Base-by-base conservation (phyloP, 1,140 invertebrate genomes). In the Diabrotica undecimpunctata region DNA sequence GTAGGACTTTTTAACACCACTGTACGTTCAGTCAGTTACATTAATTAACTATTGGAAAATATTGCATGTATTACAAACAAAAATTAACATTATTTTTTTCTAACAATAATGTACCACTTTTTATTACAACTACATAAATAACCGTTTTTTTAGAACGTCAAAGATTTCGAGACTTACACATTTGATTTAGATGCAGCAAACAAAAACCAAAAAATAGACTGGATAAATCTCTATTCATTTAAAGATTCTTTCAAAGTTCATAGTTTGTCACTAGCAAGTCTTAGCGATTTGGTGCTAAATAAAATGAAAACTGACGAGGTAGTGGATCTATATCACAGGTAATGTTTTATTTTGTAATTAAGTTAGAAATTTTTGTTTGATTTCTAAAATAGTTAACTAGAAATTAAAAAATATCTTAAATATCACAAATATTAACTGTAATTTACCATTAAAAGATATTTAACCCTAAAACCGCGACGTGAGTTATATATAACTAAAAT, bases 141-240 rank as follows among this genome's bases (percentile, higher is more conserved):
- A 25, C 60, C 8, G 38, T 6, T 38, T 35, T 65, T 80, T n/a
- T 74, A 88, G 88, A 79, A 79, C 68, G 84, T 92, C 0, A 66
- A 85, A 37, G 87, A 92, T 74, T 85, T 86, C 53, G 81, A 87
- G 5, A 91, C 88, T 11, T 95, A 87, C 80, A 87, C 87, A 3
- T 87, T 90, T 70, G 92, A 95, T 76, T 71, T 94, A 1, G 92
- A 88, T 0, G 80, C 85, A 77, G 91, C 92, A 0, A 95, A 94
- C 75, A 64, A 82, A n/a, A 54, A 72, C 38, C 77, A 77, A 0
- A 68, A 80, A 7, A 60, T 78, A 64, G 72, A 79, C 25, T 91
- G 90, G 89, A 85, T 81, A 56, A 81, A 85, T 74, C 81, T 88
- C 7, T 92, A 91, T 72, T 84, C 85, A 7, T 88, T 91, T 65